Base-by-base conservation (phyloP, 2,797 vertebrate species). In the Macroramphosus scolopax region DNA sequence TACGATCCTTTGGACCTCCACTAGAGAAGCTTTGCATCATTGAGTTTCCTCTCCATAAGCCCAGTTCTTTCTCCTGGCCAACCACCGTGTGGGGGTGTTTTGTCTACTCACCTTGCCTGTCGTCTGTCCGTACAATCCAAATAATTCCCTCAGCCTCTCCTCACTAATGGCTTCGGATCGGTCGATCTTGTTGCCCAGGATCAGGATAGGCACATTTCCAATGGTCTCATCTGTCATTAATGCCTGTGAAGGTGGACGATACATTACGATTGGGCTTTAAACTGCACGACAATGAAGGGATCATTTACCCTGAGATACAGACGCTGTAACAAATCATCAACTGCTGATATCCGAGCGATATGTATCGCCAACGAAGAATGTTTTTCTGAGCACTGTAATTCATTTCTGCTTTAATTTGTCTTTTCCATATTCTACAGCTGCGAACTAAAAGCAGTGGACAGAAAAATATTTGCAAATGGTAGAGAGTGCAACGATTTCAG, bases 101-200 rank as follows among this genome's bases (percentile, higher is more conserved):
- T 0, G 4, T 45, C 14, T 5, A 34, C 70, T 81, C 82, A 96
- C 96, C 92, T 98, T 98, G 76, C 95, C 95, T 72, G 95, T 97
- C 63, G 96, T 97, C 80, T 97, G 95, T 38, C 96, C 95, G 9
- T 93, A 98, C 36, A 99, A 85, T 51, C 94, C 95, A 78, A 98
- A 98, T 0, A 81, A 5, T 75, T 96, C 94, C 46, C 95, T 89
- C 84, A 98, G 84, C 58, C 57, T 89, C 82, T 98, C 96, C 89
- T 98, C 96, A 34, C 96, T 96, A 83, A 98, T 91, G 77, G 96
- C 96, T 75, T 98, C 96, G 36, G 87, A 89, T 85, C 94, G 92
- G 89, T 98, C 96, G 31, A 98, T 98, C 85, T 98, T 98, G 86
- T 98, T 98, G 45, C 95, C 96, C 72, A 98, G 92, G 85, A 98